Percentiles rank a stretch among this genome's conserved stretches.
Evolutionary conservation across 2,888 invertebrate genomes (phyloP).

Genomic region (Caenorhabditis macrosperma): DNA sequence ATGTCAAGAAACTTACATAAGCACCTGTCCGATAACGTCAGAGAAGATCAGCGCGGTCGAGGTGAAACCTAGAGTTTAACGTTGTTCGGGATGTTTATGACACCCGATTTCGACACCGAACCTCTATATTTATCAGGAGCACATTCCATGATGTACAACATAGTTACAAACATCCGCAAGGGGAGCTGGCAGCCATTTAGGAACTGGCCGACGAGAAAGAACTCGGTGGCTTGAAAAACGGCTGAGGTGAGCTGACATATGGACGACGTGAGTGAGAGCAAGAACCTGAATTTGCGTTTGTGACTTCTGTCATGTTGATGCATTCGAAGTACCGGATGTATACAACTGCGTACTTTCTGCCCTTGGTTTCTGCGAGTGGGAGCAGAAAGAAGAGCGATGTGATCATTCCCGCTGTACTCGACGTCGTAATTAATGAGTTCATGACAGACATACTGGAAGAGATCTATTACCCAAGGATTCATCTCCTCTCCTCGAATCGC

Average conservation of each 20-base stretch:
- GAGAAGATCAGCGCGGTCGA: constrained; percentile 47
- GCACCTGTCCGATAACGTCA: constrained; percentile 36
- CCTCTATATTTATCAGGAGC: constrained; percentile 59
- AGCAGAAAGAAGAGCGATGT: constrained; percentile 46
- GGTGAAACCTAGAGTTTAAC: constrained; percentile 34
- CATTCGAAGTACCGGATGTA: constrained; percentile 40
- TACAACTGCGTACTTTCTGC: constrained; percentile 50
- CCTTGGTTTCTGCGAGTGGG: constrained; percentile 55
- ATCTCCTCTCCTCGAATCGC: neutral
- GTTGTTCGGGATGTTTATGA: neutral
- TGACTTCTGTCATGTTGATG: neutral
- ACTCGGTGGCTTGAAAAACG: constrained; percentile 45
- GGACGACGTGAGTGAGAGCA: constrained; percentile 13
- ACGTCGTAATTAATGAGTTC: constrained; percentile 37
- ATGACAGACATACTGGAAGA: constrained; percentile 56
- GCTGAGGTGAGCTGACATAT: constrained; percentile 44
- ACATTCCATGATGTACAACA: constrained; percentile 59
- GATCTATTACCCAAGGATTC: neutral
- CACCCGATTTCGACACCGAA: neutral
- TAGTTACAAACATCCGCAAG: constrained; percentile 42
- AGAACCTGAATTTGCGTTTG: constrained; percentile 22
- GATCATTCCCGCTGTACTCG: constrained; percentile 33
- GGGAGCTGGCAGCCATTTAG: constrained; percentile 31
- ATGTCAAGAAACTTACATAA: constrained; percentile 51
- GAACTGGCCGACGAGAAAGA: constrained; percentile 55